Evolutionary conservation across 2,888 invertebrate genomes (phyloP).

Genomic region (Cephus sareptanus): DNA sequence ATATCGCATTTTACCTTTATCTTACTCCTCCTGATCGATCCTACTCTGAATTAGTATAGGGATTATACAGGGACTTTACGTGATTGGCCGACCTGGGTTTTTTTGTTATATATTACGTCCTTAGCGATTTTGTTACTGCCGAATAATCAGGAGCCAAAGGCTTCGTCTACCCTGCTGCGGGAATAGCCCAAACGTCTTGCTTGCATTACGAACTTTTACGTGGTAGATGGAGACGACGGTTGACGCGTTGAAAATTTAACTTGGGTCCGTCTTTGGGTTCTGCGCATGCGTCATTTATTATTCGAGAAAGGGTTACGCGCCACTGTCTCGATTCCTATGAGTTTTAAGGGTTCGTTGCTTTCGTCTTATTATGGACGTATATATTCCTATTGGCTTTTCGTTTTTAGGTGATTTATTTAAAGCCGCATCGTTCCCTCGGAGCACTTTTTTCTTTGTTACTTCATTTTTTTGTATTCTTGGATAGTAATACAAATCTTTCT

Average conservation of each 20-base stretch:
- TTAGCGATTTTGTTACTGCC: background rate
- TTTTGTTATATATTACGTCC: background rate
- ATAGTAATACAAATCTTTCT: background rate
- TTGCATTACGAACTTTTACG: background rate
- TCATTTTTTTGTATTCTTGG: background rate
- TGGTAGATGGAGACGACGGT: slow-evolving; percentile 16
- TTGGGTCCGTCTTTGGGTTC: slow-evolving; percentile 39
- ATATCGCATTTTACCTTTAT: too few relatives aligned
- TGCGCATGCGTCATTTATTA: slow-evolving; percentile 40
- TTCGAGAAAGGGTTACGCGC: slow-evolving; percentile 20
- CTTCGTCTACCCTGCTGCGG: background rate
- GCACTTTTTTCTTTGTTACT: background rate
- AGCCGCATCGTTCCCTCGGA: background rate
- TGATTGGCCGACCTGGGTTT: background rate
- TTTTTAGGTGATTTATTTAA: background rate
- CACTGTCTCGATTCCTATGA: background rate
- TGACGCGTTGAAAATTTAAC: slow-evolving; percentile 50
- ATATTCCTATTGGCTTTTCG: background rate
- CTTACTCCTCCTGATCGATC: too few relatives aligned
- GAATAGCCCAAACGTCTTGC: background rate
- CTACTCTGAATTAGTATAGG: too few relatives aligned
- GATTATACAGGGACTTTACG: too few relatives aligned
- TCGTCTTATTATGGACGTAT: background rate
- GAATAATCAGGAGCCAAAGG: background rate
- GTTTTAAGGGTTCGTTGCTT: background rate